Conservation (phyloP, 2,888 invertebrate species). For the Tromatobia lineatoria region DNA sequence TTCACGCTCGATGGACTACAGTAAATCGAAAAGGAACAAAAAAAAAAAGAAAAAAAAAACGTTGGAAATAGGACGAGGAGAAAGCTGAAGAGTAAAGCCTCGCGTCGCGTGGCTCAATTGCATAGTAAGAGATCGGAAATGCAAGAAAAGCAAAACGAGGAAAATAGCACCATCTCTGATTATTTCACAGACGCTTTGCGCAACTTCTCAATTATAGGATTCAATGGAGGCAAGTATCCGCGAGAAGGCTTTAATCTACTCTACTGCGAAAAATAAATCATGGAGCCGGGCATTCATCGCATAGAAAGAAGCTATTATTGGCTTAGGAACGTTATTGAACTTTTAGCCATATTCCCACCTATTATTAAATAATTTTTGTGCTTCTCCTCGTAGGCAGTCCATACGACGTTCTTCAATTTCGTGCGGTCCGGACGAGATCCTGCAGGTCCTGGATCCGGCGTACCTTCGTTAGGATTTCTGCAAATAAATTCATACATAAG, state of each 20-base stretch:
- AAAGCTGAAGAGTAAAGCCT: constrained; percentile 19
- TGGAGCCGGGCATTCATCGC: not conserved
- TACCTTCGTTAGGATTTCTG: constrained; percentile 95
- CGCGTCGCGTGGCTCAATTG: constrained; percentile 8
- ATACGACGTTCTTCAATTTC: constrained; percentile 94
- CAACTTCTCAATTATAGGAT: constrained; percentile 40
- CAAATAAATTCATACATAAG: constrained; percentile 2
- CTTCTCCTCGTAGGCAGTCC: constrained; percentile 97
- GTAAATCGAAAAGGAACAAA: constrained; percentile 56
- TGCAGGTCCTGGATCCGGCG: constrained; percentile 88
- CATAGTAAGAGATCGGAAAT: constrained; percentile 15
- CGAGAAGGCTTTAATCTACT: constrained; percentile 2
- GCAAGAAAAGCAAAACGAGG: constrained; percentile 5
- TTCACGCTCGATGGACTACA: constrained; percentile 52
- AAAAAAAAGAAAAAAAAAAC: constrained; percentile 24
- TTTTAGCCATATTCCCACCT: constrained; percentile 85
- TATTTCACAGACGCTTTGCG: constrained; percentile 33
- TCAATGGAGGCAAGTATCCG: constrained; percentile 16
- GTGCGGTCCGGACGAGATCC: constrained; percentile 92
- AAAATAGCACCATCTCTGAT: constrained; percentile 26
- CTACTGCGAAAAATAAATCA: constrained; percentile 16
- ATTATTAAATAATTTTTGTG: constrained; percentile 97
- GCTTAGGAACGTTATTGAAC: not conserved
- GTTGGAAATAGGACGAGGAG: constrained; percentile 1
- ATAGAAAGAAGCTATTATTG: not conserved